A percentile compares a stretch with the other conserved stretches of the same genome.
These are phyloP conservation scores for Xanthia icteritia DNA, from an alignment of 2,888 invertebrate genomes.

Conservation along the genomic window DNA sequence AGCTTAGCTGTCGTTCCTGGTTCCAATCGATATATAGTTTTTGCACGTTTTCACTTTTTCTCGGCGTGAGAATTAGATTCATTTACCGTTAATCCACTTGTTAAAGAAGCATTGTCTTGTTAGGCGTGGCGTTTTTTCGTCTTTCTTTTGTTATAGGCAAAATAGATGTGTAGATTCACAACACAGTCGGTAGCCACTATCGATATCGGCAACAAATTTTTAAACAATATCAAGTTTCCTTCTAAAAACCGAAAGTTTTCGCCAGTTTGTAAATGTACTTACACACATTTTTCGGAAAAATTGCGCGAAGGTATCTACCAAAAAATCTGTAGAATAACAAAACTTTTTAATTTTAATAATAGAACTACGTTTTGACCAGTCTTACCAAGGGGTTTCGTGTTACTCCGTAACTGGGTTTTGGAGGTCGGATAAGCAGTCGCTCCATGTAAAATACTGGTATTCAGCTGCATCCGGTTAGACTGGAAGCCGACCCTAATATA, in stretches of 20 bases:
- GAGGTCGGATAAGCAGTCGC: too few species aligned
- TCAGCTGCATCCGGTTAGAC: too few species aligned
- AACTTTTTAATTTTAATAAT: not conserved
- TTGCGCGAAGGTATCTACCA: too few species aligned
- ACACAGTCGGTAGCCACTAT: not conserved
- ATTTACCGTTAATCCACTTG: constrained; percentile 34
- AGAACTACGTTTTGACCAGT: not conserved
- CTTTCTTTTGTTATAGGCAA: not conserved
- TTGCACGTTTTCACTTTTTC: constrained; percentile 51
- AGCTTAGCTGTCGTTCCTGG: constrained; percentile 24
- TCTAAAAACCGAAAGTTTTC: not conserved
- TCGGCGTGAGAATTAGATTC: constrained; percentile 44
- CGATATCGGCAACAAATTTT: not conserved
- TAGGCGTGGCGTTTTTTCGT: constrained; percentile 7
- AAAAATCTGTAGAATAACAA: too few species aligned
- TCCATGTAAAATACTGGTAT: too few species aligned
- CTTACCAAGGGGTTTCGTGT: too few species aligned
- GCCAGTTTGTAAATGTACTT: too few species aligned
- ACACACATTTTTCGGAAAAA: not conserved
- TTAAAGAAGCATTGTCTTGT: constrained; percentile 29
- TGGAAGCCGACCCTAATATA: too few species aligned
- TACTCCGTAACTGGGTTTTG: too few species aligned
- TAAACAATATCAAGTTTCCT: not conserved
- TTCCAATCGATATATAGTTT: constrained; percentile 39
- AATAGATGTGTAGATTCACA: not conserved